Conservation (phyloP, 1,140 invertebrate species). For the Tachypleus tridentatus region DNA sequence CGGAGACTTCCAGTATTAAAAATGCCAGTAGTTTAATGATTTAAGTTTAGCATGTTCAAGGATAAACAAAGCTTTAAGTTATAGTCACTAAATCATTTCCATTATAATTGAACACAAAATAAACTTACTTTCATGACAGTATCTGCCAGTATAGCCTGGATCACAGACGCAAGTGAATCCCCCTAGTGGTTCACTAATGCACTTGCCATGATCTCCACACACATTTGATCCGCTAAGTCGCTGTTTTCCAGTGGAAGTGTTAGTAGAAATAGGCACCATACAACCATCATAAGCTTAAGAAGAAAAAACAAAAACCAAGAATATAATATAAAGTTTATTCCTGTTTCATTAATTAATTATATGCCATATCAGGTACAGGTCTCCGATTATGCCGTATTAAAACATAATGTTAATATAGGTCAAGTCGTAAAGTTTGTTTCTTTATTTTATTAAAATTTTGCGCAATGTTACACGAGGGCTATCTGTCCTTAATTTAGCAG, state of each 20-base stretch:
- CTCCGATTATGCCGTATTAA: no score
- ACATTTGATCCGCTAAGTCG: slow-evolving; percentile 19
- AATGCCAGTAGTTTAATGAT: no score
- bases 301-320: slow-evolving; percentile 13
- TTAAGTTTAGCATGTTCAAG: no score
- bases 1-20: no score
- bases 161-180: slow-evolving; percentile 37
- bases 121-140: slow-evolving; percentile 35
- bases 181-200: slow-evolving; percentile 38
- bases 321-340: no score
- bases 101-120: not conserved
- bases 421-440: not conserved
- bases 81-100: no score
- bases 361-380: no score
- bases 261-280: slow-evolving; percentile 37
- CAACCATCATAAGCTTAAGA: slow-evolving; percentile 36
- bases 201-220: slow-evolving; percentile 68
- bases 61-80: no score
- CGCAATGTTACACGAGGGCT: not conserved
- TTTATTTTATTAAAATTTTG: not conserved
- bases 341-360: no score
- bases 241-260: slow-evolving; percentile 16
- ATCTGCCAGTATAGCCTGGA: slow-evolving; percentile 34
- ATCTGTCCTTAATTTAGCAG: no score
- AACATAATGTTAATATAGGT: no score